These are phyloP conservation scores for Lineus longissimus DNA, from an alignment of 1,140 invertebrate genomes.

Conservation along the genomic window DNA sequence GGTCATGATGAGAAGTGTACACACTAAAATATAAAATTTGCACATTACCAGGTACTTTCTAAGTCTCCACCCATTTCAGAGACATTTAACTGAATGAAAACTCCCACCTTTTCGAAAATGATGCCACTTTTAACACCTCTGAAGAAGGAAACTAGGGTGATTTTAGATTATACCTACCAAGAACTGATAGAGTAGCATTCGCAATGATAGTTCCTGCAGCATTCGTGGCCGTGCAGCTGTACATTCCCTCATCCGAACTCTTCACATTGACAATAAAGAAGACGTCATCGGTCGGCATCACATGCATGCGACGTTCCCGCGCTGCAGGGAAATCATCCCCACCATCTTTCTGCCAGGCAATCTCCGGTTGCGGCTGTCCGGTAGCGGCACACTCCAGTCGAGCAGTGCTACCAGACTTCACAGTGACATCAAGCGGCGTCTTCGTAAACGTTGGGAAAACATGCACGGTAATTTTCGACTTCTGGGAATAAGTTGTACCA, in stretches of 20 bases:
- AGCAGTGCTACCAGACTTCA: constrained; percentile 79
- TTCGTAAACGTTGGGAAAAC: constrained; percentile 85
- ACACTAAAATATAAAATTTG: no score
- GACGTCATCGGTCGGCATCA: constrained; percentile 84
- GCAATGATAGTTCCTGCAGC: constrained; percentile 77
- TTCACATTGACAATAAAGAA: constrained; percentile 90
- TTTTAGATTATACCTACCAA: constrained; percentile 67
- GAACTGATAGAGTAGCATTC: constrained; percentile 83
- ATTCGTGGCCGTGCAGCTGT: constrained; percentile 91
- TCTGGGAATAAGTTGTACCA: constrained; percentile 83
- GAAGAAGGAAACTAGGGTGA: no score
- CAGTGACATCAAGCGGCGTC: constrained; percentile 77
- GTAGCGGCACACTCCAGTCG: constrained; percentile 84
- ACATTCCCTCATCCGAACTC: constrained; percentile 80
- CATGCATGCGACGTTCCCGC: constrained; percentile 84
- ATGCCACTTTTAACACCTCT: no score
- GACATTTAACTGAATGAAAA: no score
- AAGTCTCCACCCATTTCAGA: no score
- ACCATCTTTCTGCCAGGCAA: constrained; percentile 87
- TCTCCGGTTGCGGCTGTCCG: constrained; percentile 82
- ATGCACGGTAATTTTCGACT: constrained; percentile 79
- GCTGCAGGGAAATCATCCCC: constrained; percentile 89
- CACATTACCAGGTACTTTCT: no score
- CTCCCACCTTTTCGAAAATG: no score
- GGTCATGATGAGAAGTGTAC: no score